These are phyloP conservation scores for Amphipoea oculea DNA, from an alignment of 2,888 invertebrate species.

Conservation along the genomic window DNA sequence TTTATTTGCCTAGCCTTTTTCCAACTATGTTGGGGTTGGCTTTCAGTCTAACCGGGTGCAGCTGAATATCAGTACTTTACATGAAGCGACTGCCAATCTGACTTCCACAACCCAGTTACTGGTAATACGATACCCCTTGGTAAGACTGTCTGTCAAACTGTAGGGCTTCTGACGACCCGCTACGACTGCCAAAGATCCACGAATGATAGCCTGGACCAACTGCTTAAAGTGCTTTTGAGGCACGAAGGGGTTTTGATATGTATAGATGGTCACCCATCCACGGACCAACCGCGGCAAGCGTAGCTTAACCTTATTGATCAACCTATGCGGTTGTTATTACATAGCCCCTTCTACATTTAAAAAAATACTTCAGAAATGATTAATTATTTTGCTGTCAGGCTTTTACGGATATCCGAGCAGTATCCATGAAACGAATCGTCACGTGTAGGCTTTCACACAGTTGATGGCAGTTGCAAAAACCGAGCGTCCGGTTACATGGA, in stretches of 20 bases:
- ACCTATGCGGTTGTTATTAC: too few species aligned
- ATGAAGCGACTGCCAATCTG: neutral
- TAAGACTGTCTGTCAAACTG: too few species aligned
- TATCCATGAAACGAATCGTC: conserved; percentile 42
- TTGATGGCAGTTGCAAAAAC: conserved; percentile 27
- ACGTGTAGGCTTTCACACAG: conserved; percentile 35
- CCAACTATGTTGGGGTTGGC: neutral
- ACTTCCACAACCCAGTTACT: too few species aligned
- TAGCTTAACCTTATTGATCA: too few species aligned
- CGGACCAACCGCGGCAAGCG: too few species aligned
- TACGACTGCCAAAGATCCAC: too few species aligned
- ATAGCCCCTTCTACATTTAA: neutral
- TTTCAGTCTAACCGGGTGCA: neutral
- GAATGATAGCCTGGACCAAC: too few species aligned
- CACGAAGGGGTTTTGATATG: too few species aligned
- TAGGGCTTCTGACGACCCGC: too few species aligned
- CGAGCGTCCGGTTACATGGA: conserved; percentile 14
- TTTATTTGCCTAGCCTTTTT: neutral
- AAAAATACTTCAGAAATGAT: neutral
- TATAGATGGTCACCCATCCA: too few species aligned
- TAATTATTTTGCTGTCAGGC: conserved; percentile 3
- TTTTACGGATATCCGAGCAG: conserved; percentile 25
- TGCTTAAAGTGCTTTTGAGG: too few species aligned
- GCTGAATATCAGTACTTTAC: neutral
- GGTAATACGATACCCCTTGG: too few species aligned